A percentile compares a stretch with the other conserved stretches of the same genome.
Conservation (phyloP, 2,888 invertebrate species). For the Amorpha juglandis region DNA sequence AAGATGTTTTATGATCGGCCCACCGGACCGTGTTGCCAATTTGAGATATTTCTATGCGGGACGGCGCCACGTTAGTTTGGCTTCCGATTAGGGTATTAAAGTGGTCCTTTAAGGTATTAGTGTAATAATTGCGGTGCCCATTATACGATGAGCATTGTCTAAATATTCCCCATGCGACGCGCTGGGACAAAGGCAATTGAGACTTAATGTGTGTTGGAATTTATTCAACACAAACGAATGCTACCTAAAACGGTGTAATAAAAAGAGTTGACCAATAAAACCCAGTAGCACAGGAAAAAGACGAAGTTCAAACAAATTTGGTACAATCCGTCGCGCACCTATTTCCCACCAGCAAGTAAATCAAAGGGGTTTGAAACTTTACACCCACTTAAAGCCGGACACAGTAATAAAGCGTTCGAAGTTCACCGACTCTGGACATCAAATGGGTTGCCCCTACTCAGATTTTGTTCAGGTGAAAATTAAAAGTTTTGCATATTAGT, state of each 20-base stretch:
- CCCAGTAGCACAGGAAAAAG: conserved; percentile 57
- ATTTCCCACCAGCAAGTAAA: conserved; percentile 79
- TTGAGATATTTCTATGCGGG: conserved; percentile 85
- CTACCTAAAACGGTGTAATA: conserved; percentile 33
- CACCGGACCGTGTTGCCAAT: conserved; percentile 83
- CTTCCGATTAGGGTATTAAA: conserved; percentile 83
- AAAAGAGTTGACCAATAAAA: conserved; percentile 56
- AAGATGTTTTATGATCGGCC: conserved; percentile 85
- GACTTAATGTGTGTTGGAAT: conserved; percentile 28
- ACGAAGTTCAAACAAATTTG: conserved; percentile 70
- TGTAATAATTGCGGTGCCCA: conserved; percentile 79
- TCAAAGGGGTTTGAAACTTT: conserved; percentile 85
- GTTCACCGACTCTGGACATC: conserved; percentile 81
- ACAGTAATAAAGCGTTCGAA: conserved; percentile 84
- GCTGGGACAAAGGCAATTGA: conserved; percentile 24
- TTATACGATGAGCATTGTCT: conserved; percentile 74
- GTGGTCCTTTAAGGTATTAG: conserved; percentile 82
- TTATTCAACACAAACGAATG: conserved; percentile 27
- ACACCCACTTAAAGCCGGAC: conserved; percentile 85
- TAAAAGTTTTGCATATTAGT: conserved; percentile 64
- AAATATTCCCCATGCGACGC: conserved; percentile 45
- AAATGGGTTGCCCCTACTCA: conserved; percentile 78
- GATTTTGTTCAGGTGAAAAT: conserved; percentile 75
- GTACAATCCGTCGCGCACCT: conserved; percentile 68
- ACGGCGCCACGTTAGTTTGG: conserved; percentile 81